Evolutionary conservation across 1,140 invertebrate genomes (phyloP).

Genomic region (Aphelenchoides fujianensis): DNA sequence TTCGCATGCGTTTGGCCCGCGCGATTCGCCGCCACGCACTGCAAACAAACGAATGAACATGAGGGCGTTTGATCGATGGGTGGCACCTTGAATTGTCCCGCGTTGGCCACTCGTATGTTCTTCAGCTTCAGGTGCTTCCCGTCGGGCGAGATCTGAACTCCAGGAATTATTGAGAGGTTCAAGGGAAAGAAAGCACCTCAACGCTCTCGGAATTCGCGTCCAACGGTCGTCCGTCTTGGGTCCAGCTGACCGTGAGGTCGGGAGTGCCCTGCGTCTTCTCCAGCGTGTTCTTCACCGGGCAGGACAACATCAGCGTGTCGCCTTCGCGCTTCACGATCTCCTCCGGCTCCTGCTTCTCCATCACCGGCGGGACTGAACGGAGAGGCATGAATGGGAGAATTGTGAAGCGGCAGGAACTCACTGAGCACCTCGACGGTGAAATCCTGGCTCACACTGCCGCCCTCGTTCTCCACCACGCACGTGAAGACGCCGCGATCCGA

Average conservation of each 20-base stretch:
- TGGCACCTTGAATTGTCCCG: constrained; percentile 46
- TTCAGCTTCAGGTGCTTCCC: constrained; percentile 43
- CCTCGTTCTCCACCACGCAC: constrained; percentile 54
- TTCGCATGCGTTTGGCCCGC: constrained; percentile 56
- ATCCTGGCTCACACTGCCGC: constrained; percentile 40
- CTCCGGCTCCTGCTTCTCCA: constrained; percentile 38
- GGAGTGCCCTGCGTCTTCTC: constrained; percentile 15
- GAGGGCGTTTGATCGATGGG: too few species aligned
- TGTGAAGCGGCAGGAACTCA: constrained; percentile 26
- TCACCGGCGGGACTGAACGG: constrained; percentile 51
- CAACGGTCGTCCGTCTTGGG: constrained; percentile 54
- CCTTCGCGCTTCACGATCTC: constrained; percentile 48
- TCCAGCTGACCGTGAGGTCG: constrained; percentile 48
- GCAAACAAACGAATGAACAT: too few species aligned
- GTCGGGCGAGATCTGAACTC: constrained; percentile 46
- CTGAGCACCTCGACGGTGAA: constrained; percentile 54
- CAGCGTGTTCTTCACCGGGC: constrained; percentile 45
- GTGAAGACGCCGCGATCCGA: constrained; percentile 49
- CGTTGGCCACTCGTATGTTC: constrained; percentile 35
- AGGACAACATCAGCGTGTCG: constrained; percentile 43
- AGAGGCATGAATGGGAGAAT: constrained; percentile 10
- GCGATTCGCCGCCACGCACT: constrained; percentile 54
- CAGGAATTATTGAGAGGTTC: not conserved
- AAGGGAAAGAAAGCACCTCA: constrained; percentile 15
- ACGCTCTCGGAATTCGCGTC: constrained; percentile 29